Base-by-base conservation (phyloP, 2,113 vertebrate genomes). In the Nothoprocta pentlandii region DNA sequence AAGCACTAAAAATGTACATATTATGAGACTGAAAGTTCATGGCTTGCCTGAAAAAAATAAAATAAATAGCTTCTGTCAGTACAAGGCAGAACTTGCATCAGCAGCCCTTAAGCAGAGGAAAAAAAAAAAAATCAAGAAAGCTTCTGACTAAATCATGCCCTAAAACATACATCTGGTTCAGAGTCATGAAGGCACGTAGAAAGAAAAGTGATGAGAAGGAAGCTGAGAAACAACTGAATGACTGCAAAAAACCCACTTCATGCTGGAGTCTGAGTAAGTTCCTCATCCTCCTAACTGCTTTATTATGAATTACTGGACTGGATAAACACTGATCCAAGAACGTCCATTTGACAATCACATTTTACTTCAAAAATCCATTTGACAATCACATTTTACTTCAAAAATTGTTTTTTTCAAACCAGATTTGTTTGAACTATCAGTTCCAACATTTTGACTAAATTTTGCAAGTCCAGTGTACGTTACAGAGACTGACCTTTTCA, bases 391-490 rank as follows among this genome's bases (percentile, higher is more conserved):
- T 85, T 94, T 85, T 87, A 10, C 49, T 49, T 49, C 11, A 49
- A 89, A 71, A 93, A 93, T 85, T 49, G 44, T 49, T 42, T 79
- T 62, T 44, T 32, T 51, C 75, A 76, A 94, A 76, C 12, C 7
- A 69, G 64, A 44, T 69, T 84, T 91, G 63, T 92, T 95, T 68
- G 59, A 91, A 92, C 78, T 76, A 87, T 59, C 53, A 44, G 62
- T 79, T 93, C 76, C 81, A 63, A 87, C 0, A 3, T 14, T 91
- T 58, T 74, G 1, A 69, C 78, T 20, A 54, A 78, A 70, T 95
- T 97, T 94, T 93, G 93, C 89, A 97, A 97, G 91, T n/a, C 53
- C 36, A 85, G 75, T 69, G 89, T 91, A 93, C 67, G 22, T 87
- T 39, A 90, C 56, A 68, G 81, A 85, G 41, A 41, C 16, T 74